These are phyloP conservation scores for Hyperoplus lanceolatus DNA, from an alignment of 2,797 vertebrate genomes.

Conservation along the genomic window DNA sequence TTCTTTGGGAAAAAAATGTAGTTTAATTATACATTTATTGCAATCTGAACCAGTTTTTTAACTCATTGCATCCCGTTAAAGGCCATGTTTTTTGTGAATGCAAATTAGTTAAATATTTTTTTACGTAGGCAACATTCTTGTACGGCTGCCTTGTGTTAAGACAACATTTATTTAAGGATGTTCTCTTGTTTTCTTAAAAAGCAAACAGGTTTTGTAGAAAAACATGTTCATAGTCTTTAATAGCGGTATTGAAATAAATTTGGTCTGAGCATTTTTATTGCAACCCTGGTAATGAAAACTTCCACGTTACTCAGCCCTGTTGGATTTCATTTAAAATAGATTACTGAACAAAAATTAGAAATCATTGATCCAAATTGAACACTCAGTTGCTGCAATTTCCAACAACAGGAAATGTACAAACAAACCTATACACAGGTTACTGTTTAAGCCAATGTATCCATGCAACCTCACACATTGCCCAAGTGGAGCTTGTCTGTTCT, in stretches of 20 bases:
- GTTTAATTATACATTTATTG: background rate
- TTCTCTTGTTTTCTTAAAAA: background rate
- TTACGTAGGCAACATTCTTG: background rate
- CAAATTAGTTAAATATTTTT: background rate
- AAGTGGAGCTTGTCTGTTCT: background rate
- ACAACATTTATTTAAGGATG: background rate
- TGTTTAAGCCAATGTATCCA: background rate
- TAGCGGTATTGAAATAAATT: background rate
- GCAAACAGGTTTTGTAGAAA: background rate
- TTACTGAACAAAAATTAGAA: background rate
- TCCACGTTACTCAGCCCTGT: background rate
- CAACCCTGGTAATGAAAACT: background rate
- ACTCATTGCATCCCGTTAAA: background rate
- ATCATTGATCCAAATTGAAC: background rate
- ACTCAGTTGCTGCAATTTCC: background rate
- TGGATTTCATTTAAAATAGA: background rate
- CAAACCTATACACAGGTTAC: background rate
- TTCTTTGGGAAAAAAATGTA: background rate
- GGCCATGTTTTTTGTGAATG: background rate
- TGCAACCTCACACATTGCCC: no score
- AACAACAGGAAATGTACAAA: background rate
- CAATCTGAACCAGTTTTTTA: background rate
- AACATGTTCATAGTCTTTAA: background rate
- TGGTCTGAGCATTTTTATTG: background rate
- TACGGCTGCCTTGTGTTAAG: background rate